Percentiles rank a stretch among this genome's conserved stretches.
phyloP scores from a whole-genome alignment of 92 coral and sea anemone genomes.

The Paramuricea clavata region DNA sequence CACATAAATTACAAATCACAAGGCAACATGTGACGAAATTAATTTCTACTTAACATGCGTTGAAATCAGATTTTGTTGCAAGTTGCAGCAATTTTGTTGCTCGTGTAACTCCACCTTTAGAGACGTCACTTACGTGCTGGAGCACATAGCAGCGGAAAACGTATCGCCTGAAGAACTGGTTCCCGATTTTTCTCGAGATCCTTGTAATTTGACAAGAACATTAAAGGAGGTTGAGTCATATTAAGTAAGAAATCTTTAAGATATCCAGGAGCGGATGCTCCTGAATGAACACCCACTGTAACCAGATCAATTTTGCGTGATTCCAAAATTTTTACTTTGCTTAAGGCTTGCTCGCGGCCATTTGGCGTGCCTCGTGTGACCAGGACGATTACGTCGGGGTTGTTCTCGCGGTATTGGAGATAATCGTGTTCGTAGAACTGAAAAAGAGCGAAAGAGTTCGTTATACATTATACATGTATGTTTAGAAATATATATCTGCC shows the following conservation, averaged over 20 bases:
- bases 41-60: too few species aligned
- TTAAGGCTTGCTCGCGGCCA: background rate
- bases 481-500: too few species aligned
- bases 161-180: background rate
- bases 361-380: constrained; percentile 22
- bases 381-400: constrained; percentile 27
- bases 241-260: background rate
- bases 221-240: background rate
- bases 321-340: background rate
- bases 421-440: constrained; percentile 22
- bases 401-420: background rate
- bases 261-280: background rate
- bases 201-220: background rate
- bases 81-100: too few species aligned
- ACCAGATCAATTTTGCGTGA: background rate
- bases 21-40: too few species aligned
- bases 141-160: too few species aligned
- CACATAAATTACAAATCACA: too few species aligned
- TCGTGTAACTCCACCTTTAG: too few species aligned
- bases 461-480: too few species aligned
- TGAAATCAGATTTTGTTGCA: too few species aligned
- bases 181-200: background rate
- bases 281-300: constrained; percentile 2
- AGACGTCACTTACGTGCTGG: too few species aligned
- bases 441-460: background rate